phyloP scores from a whole-genome alignment of 2,797 vertebrate genomes.

The Muraenolepis orangiensis region DNA sequence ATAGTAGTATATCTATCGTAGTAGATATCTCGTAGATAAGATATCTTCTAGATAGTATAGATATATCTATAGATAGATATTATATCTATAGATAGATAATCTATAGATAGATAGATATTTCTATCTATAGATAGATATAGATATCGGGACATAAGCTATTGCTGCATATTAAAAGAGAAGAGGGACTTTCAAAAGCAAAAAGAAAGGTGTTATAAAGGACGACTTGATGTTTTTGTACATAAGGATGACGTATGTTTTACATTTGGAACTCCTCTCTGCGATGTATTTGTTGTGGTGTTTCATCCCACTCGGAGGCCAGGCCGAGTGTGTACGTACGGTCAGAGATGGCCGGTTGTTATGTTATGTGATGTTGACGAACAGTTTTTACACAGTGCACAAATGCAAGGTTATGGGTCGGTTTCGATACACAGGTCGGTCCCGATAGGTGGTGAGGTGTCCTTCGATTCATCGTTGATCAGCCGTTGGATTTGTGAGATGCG shows the following conservation, averaged over 20 bases:
- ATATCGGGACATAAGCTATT: neutral
- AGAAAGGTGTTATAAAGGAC: neutral
- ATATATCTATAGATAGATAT: no score
- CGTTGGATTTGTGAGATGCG: neutral
- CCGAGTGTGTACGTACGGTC: neutral
- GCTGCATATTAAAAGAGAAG: neutral
- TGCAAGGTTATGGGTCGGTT: neutral
- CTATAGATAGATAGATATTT: no score
- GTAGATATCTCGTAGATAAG: no score
- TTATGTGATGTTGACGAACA: neutral
- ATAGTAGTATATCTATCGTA: no score
- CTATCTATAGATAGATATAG: no score
- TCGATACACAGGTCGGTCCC: neutral
- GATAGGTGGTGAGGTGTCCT: neutral
- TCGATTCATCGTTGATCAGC: neutral
- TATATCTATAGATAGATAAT: no score
- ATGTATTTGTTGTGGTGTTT: neutral
- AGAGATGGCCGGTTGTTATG: neutral
- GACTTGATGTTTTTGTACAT: neutral
- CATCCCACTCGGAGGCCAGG: neutral
- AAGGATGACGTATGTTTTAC: conserved; percentile 1
- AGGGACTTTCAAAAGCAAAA: neutral
- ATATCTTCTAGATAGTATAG: no score
- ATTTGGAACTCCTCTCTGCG: neutral
- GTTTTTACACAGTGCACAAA: neutral